phyloP scores from a whole-genome alignment of 2,888 invertebrate genomes.

The Parnassius mnemosyne region DNA sequence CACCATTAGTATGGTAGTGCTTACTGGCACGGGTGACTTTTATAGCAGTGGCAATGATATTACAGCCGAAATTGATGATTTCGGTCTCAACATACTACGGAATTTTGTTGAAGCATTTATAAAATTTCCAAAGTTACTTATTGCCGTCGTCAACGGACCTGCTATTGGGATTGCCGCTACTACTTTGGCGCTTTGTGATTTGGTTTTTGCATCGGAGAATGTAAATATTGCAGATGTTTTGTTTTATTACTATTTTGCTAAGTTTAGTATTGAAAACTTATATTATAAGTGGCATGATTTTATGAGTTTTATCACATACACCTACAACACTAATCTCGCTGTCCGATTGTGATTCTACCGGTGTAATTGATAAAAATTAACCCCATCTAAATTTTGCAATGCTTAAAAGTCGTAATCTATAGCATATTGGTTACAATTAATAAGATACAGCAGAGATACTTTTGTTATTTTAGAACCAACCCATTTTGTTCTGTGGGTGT shows the following conservation, averaged over 20 bases:
- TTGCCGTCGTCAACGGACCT: slow-evolving; percentile 96
- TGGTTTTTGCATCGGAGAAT: slow-evolving; percentile 92
- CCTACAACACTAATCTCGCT: no score
- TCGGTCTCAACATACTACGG: slow-evolving; percentile 55
- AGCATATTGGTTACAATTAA: no score
- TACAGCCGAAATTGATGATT: slow-evolving; percentile 38
- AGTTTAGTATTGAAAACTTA: no score
- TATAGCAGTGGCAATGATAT: slow-evolving; percentile 94
- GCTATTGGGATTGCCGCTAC: slow-evolving; percentile 95
- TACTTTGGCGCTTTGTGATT: slow-evolving; percentile 90
- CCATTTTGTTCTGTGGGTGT: no score
- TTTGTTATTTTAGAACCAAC: no score
- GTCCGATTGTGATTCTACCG: no score
- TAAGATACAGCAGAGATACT: no score
- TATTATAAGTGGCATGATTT: no score
- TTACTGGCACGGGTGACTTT: slow-evolving; percentile 90
- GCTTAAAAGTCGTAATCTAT: no score
- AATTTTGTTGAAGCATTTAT: slow-evolving; percentile 88
- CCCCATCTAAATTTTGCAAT: no score
- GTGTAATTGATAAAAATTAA: no score
- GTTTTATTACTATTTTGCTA: neutral
- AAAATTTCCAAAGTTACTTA: slow-evolving; percentile 91
- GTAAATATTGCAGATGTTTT: slow-evolving; percentile 63
- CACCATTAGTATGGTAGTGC: slow-evolving; percentile 83
- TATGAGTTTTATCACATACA: no score